Evolutionary conservation across 2,113 vertebrate species (phyloP).

Genomic region (Lota lota): DNA sequence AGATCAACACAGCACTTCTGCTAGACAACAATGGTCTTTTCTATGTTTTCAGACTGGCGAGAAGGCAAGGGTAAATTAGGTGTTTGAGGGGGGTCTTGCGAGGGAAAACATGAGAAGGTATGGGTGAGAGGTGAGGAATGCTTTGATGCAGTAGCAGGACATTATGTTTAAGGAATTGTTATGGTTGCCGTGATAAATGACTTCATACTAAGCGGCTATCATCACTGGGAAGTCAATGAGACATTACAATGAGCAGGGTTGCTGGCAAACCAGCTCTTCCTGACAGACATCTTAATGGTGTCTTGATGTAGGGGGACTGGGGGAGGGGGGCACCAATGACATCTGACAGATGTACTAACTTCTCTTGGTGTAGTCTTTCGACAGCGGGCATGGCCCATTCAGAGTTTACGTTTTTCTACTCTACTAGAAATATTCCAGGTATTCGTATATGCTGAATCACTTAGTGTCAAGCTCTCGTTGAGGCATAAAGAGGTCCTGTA

Average conservation of each 20-base stretch:
- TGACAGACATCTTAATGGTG: not conserved
- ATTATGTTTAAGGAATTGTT: conserved; percentile 14
- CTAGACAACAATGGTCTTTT: conserved; percentile 58
- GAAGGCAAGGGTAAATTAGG: conserved; percentile 30
- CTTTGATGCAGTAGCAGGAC: too few relatives aligned
- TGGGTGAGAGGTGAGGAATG: too few relatives aligned
- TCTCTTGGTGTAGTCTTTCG: not conserved
- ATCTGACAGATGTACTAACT: not conserved
- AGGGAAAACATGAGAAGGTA: conserved; percentile 15
- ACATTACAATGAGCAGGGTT: too few relatives aligned
- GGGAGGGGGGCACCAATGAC: not conserved
- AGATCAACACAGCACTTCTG: conserved; percentile 21
- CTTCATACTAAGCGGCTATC: conserved; percentile 16
- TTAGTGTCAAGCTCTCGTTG: conserved; percentile 32
- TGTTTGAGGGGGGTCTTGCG: conserved; percentile 32
- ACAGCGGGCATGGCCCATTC: conserved; percentile 26
- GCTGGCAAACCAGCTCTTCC: conserved; percentile 35
- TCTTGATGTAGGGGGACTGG: too few relatives aligned
- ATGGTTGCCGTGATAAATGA: too few relatives aligned
- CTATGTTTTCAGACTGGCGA: conserved; percentile 34
- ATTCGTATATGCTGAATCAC: conserved; percentile 35
- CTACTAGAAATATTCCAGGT: conserved; percentile 35
- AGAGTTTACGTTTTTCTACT: conserved; percentile 11
- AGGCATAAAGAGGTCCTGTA: conserved; percentile 17
- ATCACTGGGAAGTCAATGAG: conserved; percentile 19